Evolutionary conservation across 2,113 vertebrate species (phyloP).

Genomic region (Lanius ludovicianus): DNA sequence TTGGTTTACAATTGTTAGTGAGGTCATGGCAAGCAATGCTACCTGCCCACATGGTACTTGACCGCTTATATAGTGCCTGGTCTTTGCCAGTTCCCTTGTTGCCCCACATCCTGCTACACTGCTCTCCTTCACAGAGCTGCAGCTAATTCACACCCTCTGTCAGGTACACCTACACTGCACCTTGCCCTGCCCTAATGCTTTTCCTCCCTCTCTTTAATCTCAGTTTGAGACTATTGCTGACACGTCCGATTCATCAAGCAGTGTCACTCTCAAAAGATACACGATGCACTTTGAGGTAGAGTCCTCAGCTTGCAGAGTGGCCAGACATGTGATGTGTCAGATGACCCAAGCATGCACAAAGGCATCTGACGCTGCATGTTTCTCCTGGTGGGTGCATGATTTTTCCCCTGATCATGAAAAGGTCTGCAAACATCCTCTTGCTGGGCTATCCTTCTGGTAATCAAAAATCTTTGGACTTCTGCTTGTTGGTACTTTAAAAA

Average conservation of each 20-base stretch:
- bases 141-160: neutral
- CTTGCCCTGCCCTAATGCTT: neutral
- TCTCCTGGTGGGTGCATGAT: neutral
- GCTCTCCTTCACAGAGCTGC: neutral
- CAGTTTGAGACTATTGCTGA: constrained; percentile 92
- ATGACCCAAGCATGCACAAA: neutral
- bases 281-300: constrained; percentile 89
- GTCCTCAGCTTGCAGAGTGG: neutral
- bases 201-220: constrained; percentile 54
- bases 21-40: neutral
- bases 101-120: neutral
- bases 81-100: neutral
- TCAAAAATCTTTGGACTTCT: neutral
- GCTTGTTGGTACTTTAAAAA: neutral
- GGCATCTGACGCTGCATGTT: neutral
- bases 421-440: neutral
- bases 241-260: constrained; percentile 85
- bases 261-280: constrained; percentile 92
- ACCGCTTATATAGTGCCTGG: neutral
- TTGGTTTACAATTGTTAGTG: neutral
- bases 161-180: neutral
- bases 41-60: rapidly evolving
- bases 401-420: neutral
- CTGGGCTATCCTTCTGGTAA: neutral
- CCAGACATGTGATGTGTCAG: neutral